Base-by-base conservation (phyloP, 2,888 invertebrate genomes). In the Clostera curtula region DNA sequence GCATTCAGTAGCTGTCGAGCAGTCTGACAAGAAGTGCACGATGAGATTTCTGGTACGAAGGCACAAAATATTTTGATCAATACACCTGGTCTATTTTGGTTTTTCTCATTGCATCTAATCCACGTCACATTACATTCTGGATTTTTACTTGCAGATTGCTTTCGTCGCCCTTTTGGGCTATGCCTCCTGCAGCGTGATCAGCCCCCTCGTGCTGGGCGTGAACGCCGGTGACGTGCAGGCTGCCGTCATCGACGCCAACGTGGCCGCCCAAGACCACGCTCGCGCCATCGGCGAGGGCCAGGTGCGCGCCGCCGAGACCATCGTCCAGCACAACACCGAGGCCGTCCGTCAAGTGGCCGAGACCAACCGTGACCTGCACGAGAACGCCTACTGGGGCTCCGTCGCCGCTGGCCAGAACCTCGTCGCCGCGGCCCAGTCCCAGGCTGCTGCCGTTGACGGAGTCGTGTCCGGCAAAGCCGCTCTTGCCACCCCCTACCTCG, bases 101-200 rank as follows among this genome's bases (percentile, higher is more conserved):
- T n/a, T n/a, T 5, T 15, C 15, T 15, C 6, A 6, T 6, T 6
- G 4, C 4, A 5, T 6, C 4, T 5, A 15, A 4, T 15, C 15
- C 15, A 4, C 6, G 15, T 15, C 15, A 15, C 4, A 5, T 6
- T 5, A 5, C 15, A 5, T 15, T 15, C 5, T 5, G 6, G 7
- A 14, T 26, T 14, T 26, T 32, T 7, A 6, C 25, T 17, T 7
- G 12, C 66, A 75, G 76, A 62, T 75, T 52, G 68, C 66, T 61
- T 70, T 75, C 66, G 56, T 61, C 56, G 74, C 74, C 67, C 48
- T 75, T 53, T 57, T 76, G 65, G 75, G 74, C 70, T 76, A 71
- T 56, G 74, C 76, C 42, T 63, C 73, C 53, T 75, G 74, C 38
- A 49, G 67, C 38, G 50, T 61, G 36, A 52, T 75, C 58, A 44